These are phyloP conservation scores for Drosophila demipolita DNA, from an alignment of 2,888 invertebrate genomes.

Conservation along the genomic window DNA sequence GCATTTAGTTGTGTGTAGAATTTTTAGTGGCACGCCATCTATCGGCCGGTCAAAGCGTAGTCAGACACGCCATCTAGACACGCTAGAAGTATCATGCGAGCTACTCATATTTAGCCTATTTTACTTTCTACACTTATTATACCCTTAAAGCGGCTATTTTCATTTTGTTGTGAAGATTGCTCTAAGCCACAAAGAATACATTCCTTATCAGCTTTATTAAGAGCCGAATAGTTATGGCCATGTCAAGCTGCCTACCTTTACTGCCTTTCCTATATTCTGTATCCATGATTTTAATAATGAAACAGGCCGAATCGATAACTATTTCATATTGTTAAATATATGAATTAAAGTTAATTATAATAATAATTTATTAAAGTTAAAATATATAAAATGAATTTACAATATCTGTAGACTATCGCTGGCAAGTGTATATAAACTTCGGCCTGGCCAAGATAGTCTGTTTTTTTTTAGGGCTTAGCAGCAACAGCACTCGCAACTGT, in stretches of 20 bases:
- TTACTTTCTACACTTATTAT: conserved; percentile 3
- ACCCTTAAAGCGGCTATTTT: background rate
- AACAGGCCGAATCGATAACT: background rate
- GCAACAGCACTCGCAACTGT: conserved; percentile 28
- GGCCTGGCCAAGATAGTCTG: background rate
- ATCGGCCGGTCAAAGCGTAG: conserved; percentile 57
- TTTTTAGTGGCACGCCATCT: conserved; percentile 57
- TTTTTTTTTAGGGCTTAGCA: background rate
- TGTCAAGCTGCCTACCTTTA: background rate
- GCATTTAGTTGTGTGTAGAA: conserved; percentile 9
- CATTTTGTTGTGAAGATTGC: background rate
- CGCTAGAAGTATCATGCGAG: conserved; percentile 50
- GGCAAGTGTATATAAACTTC: background rate
- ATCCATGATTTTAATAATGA: background rate
- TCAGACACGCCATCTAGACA: conserved; percentile 65
- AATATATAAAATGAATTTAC: background rate
- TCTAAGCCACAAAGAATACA: background rate
- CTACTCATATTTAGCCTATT: conserved; percentile 54
- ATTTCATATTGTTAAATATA: background rate
- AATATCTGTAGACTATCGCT: background rate
- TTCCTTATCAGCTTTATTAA: background rate
- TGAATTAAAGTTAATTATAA: too few species aligned
- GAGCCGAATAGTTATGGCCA: background rate
- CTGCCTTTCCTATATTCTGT: background rate
- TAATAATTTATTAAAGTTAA: too few species aligned